These are phyloP conservation scores for Penaeus indicus DNA, from an alignment of 1,140 invertebrate species.

Conservation along the genomic window DNA sequence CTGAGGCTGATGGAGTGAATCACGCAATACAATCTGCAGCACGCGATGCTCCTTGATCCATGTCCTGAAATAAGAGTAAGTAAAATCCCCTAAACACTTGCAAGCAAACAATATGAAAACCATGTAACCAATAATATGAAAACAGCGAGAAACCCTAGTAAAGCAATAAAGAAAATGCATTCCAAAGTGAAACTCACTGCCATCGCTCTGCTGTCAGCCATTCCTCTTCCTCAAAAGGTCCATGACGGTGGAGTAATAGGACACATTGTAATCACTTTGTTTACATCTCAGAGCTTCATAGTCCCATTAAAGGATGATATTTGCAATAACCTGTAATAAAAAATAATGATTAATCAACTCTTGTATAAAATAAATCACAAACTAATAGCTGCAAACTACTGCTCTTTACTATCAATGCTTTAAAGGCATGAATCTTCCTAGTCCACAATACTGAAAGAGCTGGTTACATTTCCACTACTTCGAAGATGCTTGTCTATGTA, in stretches of 20 bases:
- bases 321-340: conserved; percentile 82
- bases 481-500: no score
- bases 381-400: no score
- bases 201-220: conserved; percentile 95
- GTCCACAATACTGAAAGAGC: no score
- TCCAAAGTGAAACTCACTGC: conserved; percentile 78
- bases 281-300: conserved; percentile 99
- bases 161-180: neutral
- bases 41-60: conserved; percentile 98
- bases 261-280: conserved; percentile 80
- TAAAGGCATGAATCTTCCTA: no score
- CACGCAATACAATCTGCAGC: conserved; percentile 92
- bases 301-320: conserved; percentile 99
- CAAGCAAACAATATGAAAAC: conserved; percentile 31
- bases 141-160: neutral
- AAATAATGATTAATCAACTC: neutral
- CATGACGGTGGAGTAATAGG: conserved; percentile 66
- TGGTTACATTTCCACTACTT: no score
- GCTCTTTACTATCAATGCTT: no score
- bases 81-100: conserved; percentile 52
- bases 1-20: conserved; percentile 96
- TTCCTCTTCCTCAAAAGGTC: conserved; percentile 86
- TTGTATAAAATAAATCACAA: neutral
- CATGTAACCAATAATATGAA: conserved; percentile 29
- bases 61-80: conserved; percentile 76